Base-by-base conservation (phyloP, 2,888 invertebrate species). In the Spatulosminthurus flaviceps region DNA sequence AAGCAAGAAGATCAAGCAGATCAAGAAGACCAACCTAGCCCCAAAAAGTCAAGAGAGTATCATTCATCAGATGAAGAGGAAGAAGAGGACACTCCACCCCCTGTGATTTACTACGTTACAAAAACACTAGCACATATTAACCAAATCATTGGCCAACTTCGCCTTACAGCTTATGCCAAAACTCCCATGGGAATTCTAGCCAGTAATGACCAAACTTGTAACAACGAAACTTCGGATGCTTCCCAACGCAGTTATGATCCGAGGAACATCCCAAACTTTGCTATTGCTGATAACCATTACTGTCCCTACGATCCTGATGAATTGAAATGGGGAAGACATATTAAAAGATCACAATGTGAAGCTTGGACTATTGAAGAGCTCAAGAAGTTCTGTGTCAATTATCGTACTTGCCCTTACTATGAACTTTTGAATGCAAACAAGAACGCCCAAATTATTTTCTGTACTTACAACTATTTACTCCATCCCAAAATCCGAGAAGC, bases 391-490 rank as follows among this genome's bases (percentile, higher is more conserved):
- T 81, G 82, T 2, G 42, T 34, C 21, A 5, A 24, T 0, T 67
- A 73, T 28, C 19, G 21, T 0, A 16, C 24, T 0, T 84, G 84
- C 29, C 78, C 83, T 0, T 84, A 78, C 61, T 83, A 81, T 60
- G 83, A 81, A 24, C 19, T 75, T 13, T 28, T 75, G 21, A 21
- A 61, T 22, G 26, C 83, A 13, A 80, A 79, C 13, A 34, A 71
- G 5, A 11, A 21, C 16, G 81, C 84, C 0, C 88, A 90, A 69
- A 87, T 90, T n/a, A 86, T 91, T 51, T 89, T 90, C 85, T 89
- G 90, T 84, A 90, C 90, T 0, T 91, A 90, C 86, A 89, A 90
- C 85, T 91, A 91, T 84, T 86, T 90, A 22, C 87, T 91, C 13
- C 89, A 90, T 84, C 0, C 13, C 0, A 26, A 22, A 24, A 88